Base-by-base conservation (phyloP, 2,113 vertebrate species). In the Tupaia chinensis region DNA sequence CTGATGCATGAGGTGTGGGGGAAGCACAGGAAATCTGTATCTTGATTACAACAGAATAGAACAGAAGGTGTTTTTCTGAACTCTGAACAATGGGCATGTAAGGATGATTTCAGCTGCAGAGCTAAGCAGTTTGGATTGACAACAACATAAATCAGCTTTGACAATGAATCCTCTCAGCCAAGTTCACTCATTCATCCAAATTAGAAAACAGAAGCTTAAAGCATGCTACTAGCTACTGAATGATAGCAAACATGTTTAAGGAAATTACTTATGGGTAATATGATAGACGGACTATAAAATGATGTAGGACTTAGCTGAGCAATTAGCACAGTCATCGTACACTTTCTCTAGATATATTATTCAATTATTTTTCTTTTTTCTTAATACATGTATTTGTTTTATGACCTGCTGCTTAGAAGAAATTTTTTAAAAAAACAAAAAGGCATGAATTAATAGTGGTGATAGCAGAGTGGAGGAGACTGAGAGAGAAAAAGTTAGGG, bases 111-210 rank as follows among this genome's bases (percentile, higher is more conserved):
- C 81, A 96, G 76, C 56, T 88, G 81, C 91, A 61, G 91, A 95
- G 95, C 87, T 95, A 95, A 97, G 92, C 87, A 76, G 89, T 95
- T 69, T 22, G 54, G 94, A 97, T 79, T 94, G 96, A 95, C 91
- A 97, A 65, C 78, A 97, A 96, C 95, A 95, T 87, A 95, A 97
- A 98, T 97, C 72, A 97, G 74, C 85, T 91, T 96, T 95, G 96
- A 97, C 69, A 98, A 83, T 19, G 72, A 65, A 95, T 92, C 92
- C 34, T 34, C 81, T 97, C 68, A 92, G 92, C 87, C 88, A 97
- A 97, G 95, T 95, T 95, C 79, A 97, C 87, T 73, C 89, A 95
- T 58, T 97, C 96, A 98, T 96, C 92, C 97, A 97, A 97, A 97
- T 94, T 97, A 91, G 32, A 94, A 95, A 97, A 97, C 80, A 54